Evolutionary conservation across 2,888 invertebrate genomes (phyloP).

Genomic region (Tachina fera): DNA sequence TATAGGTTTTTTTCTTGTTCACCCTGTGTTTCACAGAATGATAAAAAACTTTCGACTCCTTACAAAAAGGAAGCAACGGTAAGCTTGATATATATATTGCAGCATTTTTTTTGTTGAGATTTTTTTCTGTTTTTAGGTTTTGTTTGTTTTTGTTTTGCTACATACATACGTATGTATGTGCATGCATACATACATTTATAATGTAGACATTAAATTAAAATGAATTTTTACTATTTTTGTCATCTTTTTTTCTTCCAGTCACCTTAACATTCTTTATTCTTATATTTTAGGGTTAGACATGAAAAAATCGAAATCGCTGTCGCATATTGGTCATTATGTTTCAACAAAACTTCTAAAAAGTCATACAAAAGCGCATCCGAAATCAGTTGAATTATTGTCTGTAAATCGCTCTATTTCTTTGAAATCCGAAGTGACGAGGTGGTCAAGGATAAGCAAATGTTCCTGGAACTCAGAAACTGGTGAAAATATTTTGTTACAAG

Average conservation of each 20-base stretch:
- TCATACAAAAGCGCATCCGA: slow-evolving; percentile 91
- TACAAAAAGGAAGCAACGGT: too few relatives aligned
- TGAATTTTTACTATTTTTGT: not conserved
- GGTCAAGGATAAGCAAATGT: slow-evolving; percentile 94
- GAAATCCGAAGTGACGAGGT: slow-evolving; percentile 82
- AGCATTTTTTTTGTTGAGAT: too few relatives aligned
- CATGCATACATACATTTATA: too few relatives aligned
- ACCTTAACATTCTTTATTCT: not conserved
- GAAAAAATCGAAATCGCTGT: slow-evolving; percentile 95
- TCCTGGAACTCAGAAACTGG: slow-evolving; percentile 89
- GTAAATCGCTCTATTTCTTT: not conserved
- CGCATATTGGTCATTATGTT: slow-evolving; percentile 93
- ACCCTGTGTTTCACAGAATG: too few relatives aligned
- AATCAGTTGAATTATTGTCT: slow-evolving; percentile 81
- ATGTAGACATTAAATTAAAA: not conserved
- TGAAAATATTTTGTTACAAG: slow-evolving; percentile 86
- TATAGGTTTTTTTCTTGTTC: too few relatives aligned
- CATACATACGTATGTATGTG: too few relatives aligned
- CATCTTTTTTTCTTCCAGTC: not conserved
- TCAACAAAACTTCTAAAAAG: slow-evolving; percentile 93
- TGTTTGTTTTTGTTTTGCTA: too few relatives aligned
- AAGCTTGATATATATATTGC: too few relatives aligned
- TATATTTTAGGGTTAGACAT: slow-evolving; percentile 83
- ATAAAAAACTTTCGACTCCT: too few relatives aligned
- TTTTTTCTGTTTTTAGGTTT: too few relatives aligned